phyloP scores from a whole-genome alignment of 2,888 invertebrate genomes.

The Creontiades dilutus region DNA sequence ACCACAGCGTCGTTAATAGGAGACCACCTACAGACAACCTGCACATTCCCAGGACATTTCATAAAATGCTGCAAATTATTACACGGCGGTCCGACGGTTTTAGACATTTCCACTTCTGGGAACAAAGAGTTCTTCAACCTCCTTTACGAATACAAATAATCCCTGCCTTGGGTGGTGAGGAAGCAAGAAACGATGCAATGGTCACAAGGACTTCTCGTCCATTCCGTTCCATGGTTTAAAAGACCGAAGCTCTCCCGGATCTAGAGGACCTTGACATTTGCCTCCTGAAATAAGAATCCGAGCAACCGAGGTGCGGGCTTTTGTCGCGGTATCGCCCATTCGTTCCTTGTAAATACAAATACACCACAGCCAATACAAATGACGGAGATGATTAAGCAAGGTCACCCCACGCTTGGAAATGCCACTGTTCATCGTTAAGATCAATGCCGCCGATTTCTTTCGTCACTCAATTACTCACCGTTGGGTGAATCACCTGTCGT shows the following conservation, averaged over 20 bases:
- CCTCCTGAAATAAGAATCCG: background rate
- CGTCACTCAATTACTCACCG: background rate
- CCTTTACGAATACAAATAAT: too few relatives aligned
- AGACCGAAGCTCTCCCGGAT: conserved; percentile 9
- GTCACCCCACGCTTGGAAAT: background rate
- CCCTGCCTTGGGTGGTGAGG: too few relatives aligned
- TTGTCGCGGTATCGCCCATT: background rate
- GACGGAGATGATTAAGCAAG: conserved; percentile 9
- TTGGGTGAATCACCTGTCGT: background rate
- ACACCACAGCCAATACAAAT: too few relatives aligned
- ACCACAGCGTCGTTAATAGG: too few relatives aligned
- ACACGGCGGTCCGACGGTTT: too few relatives aligned
- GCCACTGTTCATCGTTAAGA: background rate
- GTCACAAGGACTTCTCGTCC: background rate
- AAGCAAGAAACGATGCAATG: too few relatives aligned
- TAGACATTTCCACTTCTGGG: too few relatives aligned
- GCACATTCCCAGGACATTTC: too few relatives aligned
- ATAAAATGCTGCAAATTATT: too few relatives aligned
- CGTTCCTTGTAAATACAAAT: background rate
- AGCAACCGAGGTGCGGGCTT: background rate
- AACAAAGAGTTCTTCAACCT: too few relatives aligned
- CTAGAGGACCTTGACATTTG: conserved; percentile 4
- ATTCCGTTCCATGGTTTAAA: background rate
- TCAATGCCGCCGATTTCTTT: background rate
- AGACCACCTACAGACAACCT: too few relatives aligned